Conservation (phyloP, 2,113 vertebrate species). For the Xiphias gladius region DNA sequence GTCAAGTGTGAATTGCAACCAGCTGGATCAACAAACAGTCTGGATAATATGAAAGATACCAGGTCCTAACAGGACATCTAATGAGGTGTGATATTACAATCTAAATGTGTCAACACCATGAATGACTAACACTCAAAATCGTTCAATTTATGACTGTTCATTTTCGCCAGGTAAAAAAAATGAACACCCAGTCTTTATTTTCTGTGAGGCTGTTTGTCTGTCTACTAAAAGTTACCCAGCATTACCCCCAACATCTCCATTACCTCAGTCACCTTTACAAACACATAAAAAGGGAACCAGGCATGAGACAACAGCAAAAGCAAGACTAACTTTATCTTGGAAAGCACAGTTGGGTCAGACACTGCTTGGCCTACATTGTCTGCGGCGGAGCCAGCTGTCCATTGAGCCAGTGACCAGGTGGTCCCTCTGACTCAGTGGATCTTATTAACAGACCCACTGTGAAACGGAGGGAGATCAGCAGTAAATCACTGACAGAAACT, state of each 20-base stretch:
- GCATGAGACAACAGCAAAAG: constrained; percentile 14
- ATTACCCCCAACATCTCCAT: background rate
- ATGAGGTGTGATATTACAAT: constrained; percentile 8
- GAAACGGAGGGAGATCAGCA: background rate
- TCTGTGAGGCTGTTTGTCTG: background rate
- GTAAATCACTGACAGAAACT: constrained; percentile 8
- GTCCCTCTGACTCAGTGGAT: constrained; percentile 35
- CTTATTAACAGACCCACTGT: constrained; percentile 11
- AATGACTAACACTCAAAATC: background rate
- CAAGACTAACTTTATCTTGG: constrained; percentile 23
- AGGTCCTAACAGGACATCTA: background rate
- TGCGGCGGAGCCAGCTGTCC: constrained; percentile 64
- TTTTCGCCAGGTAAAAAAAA: background rate
- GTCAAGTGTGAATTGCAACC: background rate
- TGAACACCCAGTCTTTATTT: background rate
- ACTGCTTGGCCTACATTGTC: constrained; percentile 54
- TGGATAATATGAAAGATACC: background rate
- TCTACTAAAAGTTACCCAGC: background rate
- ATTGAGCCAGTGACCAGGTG: constrained; percentile 62
- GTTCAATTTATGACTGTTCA: background rate
- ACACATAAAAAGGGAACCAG: constrained; percentile 7
- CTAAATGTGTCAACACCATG: background rate
- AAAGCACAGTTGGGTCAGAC: constrained; percentile 51
- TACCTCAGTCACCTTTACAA: background rate
- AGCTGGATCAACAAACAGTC: background rate